Evolutionary conservation across 1,140 invertebrate species (phyloP).

Genomic region (Pseudomyrmex sp.): DNA sequence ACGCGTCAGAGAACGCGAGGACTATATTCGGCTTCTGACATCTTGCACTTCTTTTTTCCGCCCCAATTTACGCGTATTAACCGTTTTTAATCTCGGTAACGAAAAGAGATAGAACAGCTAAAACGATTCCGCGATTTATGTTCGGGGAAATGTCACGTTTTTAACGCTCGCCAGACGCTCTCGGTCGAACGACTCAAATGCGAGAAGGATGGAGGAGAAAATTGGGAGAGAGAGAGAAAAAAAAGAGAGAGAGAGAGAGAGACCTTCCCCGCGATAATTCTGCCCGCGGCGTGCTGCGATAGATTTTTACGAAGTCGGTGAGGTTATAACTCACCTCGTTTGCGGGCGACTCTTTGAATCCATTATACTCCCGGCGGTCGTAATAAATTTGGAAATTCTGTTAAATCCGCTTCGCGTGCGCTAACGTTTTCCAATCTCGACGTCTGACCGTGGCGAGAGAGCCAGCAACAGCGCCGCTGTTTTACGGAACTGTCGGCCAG

Average conservation of each 20-base stretch:
- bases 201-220: constrained; percentile 10
- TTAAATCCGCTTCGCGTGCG: constrained; percentile 48
- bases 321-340: constrained; percentile 57
- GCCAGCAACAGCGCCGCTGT: constrained; percentile 38
- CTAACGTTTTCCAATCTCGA: constrained; percentile 58
- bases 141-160: constrained; percentile 5
- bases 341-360: constrained; percentile 56
- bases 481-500: constrained; percentile 60
- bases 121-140: neutral
- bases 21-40: neutral
- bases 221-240: constrained; percentile 9
- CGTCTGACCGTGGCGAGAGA: constrained; percentile 47
- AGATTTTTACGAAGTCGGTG: constrained; percentile 53
- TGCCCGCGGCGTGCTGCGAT: constrained; percentile 43
- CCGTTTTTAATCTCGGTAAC: constrained; percentile 1
- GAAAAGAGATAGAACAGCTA: neutral
- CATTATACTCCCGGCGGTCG: constrained; percentile 51
- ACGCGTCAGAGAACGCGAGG: neutral
- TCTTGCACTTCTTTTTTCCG: neutral
- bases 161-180: neutral
- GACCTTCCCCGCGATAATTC: constrained; percentile 24
- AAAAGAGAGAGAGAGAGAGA: neutral
- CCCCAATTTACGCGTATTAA: neutral
- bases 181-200: constrained; percentile 2
- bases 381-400: constrained; percentile 60